A percentile compares a stretch with the other conserved stretches of the same genome.
Evolutionary conservation across 2,888 invertebrate genomes (phyloP).

Genomic region (Ceriagrion tenellum): DNA sequence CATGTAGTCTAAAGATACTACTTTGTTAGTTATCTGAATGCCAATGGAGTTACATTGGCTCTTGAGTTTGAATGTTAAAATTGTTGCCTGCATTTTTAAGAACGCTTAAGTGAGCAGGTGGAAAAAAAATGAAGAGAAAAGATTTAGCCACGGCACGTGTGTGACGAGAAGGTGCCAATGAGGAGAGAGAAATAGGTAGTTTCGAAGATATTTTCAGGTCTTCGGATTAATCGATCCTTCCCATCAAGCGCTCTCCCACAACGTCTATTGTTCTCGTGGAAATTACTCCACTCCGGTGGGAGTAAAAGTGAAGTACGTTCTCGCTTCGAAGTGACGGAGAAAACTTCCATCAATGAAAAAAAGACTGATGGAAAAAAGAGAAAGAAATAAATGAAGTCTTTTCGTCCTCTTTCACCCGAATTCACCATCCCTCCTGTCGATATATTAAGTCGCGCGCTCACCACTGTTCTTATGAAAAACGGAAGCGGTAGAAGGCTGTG

Average conservation of each 20-base stretch:
- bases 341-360: not conserved
- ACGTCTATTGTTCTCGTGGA: constrained; percentile 9
- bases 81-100: too few relatives aligned
- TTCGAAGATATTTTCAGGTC: not conserved
- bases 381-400: not conserved
- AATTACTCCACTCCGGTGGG: constrained; percentile 21
- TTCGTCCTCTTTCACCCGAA: too few relatives aligned
- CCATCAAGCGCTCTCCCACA: not conserved
- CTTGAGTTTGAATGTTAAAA: too few relatives aligned
- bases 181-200: not conserved
- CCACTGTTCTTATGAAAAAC: not conserved
- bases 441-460: too few relatives aligned
- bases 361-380: not conserved
- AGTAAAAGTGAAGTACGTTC: not conserved
- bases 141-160: not conserved
- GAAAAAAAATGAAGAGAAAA: not conserved
- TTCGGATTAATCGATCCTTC: not conserved
- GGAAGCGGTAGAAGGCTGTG: not conserved
- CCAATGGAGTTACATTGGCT: too few relatives aligned
- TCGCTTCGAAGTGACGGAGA: constrained; percentile 3
- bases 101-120: too few relatives aligned
- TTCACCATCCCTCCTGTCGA: too few relatives aligned
- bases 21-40: too few relatives aligned
- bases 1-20: too few relatives aligned
- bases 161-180: not conserved